Conservation (phyloP, 2,888 invertebrate genomes). For the Phymatocera aterrima region DNA sequence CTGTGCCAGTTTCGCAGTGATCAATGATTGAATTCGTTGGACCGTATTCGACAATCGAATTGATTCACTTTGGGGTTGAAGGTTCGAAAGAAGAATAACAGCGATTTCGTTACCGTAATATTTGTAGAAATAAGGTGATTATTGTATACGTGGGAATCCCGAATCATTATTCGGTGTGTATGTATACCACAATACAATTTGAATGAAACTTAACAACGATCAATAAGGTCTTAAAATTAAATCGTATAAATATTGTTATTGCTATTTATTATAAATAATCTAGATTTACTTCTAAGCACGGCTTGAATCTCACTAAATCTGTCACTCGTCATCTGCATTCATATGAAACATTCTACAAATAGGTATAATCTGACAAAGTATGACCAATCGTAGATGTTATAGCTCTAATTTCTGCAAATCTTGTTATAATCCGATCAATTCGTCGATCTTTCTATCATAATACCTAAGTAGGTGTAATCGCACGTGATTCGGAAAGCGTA, state of each 20-base stretch:
- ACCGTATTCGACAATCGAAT: not conserved
- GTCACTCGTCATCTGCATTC: not conserved
- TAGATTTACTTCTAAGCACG: constrained; percentile 23
- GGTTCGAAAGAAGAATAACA: not conserved
- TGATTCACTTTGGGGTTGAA: not conserved
- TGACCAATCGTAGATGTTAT: not conserved
- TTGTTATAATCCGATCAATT: not conserved
- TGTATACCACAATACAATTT: constrained; percentile 20
- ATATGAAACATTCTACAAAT: not conserved
- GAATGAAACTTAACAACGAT: constrained; percentile 39
- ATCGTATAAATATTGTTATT: constrained; percentile 39
- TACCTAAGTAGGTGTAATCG: too few species aligned
- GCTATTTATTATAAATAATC: constrained; percentile 8
- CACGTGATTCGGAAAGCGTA: constrained; percentile 28
- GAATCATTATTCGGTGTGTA: not conserved
- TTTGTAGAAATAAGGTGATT: constrained; percentile 33
- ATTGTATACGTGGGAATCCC: constrained; percentile 28
- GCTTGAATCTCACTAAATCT: constrained; percentile 34
- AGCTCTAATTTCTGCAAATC: not conserved
- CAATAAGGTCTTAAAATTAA: constrained; percentile 31
- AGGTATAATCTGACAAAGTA: not conserved
- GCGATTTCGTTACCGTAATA: not conserved
- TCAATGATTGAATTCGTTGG: not conserved
- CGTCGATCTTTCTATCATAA: not conserved
- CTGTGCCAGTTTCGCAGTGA: not conserved